Percentiles rank a stretch among this genome's conserved stretches.
These are phyloP conservation scores for Hybognathus amarus DNA, from an alignment of 2,797 vertebrate species.

Conservation along the genomic window DNA sequence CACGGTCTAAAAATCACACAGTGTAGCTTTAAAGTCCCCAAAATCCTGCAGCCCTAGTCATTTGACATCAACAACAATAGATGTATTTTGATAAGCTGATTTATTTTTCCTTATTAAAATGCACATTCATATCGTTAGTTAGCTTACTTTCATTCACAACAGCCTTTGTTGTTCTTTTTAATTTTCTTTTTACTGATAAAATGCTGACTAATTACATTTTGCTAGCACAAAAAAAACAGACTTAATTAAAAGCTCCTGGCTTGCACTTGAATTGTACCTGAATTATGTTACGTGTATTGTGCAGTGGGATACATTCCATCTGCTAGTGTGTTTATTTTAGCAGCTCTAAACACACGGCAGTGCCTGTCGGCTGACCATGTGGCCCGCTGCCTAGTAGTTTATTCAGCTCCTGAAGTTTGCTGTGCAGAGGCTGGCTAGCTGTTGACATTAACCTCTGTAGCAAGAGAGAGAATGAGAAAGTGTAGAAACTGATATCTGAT, in stretches of 20 bases:
- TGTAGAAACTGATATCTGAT: slow-evolving; percentile 18
- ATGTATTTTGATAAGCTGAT: not conserved
- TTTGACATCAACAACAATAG: not conserved
- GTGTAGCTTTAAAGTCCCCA: too few relatives aligned
- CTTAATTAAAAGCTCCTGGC: not conserved
- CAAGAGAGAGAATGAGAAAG: slow-evolving; percentile 14
- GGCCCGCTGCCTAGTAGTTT: slow-evolving; percentile 17
- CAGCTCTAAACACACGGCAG: not conserved
- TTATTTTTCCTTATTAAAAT: not conserved
- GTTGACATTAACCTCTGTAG: slow-evolving; percentile 16
- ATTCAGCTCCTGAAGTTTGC: slow-evolving; percentile 22
- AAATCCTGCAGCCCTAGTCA: not conserved
- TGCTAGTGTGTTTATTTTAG: slow-evolving; percentile 5
- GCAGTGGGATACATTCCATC: not conserved
- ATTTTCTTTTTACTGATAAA: not conserved
- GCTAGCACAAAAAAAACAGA: not conserved
- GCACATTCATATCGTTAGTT: not conserved
- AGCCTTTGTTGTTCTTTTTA: not conserved
- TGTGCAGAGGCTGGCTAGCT: slow-evolving; percentile 5
- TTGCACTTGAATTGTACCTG: not conserved
- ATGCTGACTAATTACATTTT: not conserved
- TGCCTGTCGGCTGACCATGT: not conserved
- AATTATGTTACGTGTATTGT: not conserved
- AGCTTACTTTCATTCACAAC: not conserved
- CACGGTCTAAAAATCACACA: too few relatives aligned